These are phyloP conservation scores for Pachyseris speciosa DNA, from an alignment of 64 coral and sea anemone species.

Conservation along the genomic window DNA sequence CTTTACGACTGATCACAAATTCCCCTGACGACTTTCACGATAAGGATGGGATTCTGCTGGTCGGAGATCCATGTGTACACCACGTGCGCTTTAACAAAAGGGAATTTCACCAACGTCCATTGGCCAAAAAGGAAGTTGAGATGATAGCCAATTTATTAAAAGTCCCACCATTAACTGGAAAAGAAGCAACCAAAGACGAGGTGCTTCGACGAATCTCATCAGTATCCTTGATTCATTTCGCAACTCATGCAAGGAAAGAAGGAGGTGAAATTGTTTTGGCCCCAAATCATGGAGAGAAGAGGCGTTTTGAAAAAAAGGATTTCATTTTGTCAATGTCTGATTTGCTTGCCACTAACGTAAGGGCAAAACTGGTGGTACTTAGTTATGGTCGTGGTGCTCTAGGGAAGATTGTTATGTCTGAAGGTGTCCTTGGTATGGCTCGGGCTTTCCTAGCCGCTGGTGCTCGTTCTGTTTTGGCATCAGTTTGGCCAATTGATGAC, in stretches of 20 bases:
- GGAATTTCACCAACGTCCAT: no score
- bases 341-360: not conserved
- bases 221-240: not conserved
- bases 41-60: not conserved
- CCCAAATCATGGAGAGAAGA: not conserved
- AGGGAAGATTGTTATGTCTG: not conserved
- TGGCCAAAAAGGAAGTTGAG: conserved; percentile 10
- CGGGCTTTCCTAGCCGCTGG: not conserved
- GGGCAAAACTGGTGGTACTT: not conserved
- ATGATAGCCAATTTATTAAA: not conserved
- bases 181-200: not conserved
- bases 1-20: not conserved
- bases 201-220: not conserved
- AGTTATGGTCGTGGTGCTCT: not conserved
- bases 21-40: not conserved
- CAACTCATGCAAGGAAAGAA: not conserved
- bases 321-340: not conserved
- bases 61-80: conserved; percentile 4
- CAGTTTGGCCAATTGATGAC: not conserved
- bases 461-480: not conserved
- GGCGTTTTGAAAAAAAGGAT: not conserved
- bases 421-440: not conserved
- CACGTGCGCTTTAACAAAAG: not conserved
- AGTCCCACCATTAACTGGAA: not conserved
- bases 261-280: not conserved